phyloP scores from a whole-genome alignment of 2,888 invertebrate genomes.

The Lutraria lutraria region DNA sequence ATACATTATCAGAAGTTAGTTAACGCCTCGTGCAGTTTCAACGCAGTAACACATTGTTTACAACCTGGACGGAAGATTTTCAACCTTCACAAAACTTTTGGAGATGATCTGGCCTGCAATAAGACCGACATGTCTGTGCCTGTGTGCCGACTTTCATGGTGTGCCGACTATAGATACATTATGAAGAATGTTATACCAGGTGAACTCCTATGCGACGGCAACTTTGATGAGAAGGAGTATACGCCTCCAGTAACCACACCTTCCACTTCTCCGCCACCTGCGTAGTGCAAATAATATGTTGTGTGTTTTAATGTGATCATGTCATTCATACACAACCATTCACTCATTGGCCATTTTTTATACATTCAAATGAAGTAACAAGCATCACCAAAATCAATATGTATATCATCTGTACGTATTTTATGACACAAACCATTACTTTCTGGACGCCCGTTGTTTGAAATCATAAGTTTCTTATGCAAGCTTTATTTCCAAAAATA shows the following conservation, averaged over 20 bases:
- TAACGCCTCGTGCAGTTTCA: constrained; percentile 29
- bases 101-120: background rate
- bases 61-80: constrained; percentile 24
- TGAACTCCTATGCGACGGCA: background rate
- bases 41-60: constrained; percentile 1
- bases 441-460: too few relatives aligned
- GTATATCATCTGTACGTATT: too few relatives aligned
- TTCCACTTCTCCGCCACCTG: background rate
- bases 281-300: background rate
- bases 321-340: too few relatives aligned
- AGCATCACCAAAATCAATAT: too few relatives aligned
- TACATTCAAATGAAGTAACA: too few relatives aligned
- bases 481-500: too few relatives aligned
- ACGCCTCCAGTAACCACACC: background rate
- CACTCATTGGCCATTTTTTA: too few relatives aligned
- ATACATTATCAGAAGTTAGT: background rate
- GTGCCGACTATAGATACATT: constrained; percentile 24
- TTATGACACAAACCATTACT: too few relatives aligned
- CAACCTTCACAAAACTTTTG: background rate
- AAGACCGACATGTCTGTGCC: background rate
- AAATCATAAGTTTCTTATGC: too few relatives aligned
- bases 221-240: background rate
- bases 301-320: too few relatives aligned
- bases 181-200: constrained; percentile 15
- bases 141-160: constrained; percentile 35